Evolutionary conservation across 37 sponge, comb jelly and placozoan genomes (phyloP).

Genomic region (Aphrocallistes beatrix): DNA sequence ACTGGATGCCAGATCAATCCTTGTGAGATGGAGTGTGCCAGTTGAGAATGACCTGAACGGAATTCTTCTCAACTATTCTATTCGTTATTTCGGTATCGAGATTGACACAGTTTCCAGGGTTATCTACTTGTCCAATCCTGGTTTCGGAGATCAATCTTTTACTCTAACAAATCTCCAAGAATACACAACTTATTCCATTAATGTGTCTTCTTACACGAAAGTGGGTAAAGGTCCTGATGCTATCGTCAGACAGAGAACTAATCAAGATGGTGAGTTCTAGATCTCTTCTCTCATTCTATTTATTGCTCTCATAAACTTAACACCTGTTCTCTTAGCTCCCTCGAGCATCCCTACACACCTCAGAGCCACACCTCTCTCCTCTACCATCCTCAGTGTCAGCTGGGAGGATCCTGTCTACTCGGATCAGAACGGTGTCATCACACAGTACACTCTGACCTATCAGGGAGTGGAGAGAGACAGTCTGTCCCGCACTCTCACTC

Average conservation of each 20-base stretch:
- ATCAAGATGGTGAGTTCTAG: conserved; percentile 18
- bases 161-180: neutral
- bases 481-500: neutral
- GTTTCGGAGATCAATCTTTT: neutral
- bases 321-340: too few relatives aligned
- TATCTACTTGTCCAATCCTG: conserved; percentile 10
- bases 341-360: conserved; percentile 9
- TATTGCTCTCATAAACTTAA: too few relatives aligned
- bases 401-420: neutral
- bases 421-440: neutral
- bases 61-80: neutral
- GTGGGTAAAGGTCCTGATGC: conserved; percentile 17
- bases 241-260: neutral
- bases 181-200: neutral
- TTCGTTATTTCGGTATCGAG: neutral
- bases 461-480: neutral
- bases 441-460: neutral
- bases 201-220: neutral
- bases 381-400: neutral
- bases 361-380: neutral
- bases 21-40: neutral
- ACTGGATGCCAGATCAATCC: neutral
- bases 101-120: conserved; percentile 16
- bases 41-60: neutral
- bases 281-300: too few relatives aligned